A percentile compares a stretch with the other conserved stretches of the same genome.
These are phyloP conservation scores for Alfaro cultratus DNA, from an alignment of 2,797 vertebrate species.

Conservation along the genomic window DNA sequence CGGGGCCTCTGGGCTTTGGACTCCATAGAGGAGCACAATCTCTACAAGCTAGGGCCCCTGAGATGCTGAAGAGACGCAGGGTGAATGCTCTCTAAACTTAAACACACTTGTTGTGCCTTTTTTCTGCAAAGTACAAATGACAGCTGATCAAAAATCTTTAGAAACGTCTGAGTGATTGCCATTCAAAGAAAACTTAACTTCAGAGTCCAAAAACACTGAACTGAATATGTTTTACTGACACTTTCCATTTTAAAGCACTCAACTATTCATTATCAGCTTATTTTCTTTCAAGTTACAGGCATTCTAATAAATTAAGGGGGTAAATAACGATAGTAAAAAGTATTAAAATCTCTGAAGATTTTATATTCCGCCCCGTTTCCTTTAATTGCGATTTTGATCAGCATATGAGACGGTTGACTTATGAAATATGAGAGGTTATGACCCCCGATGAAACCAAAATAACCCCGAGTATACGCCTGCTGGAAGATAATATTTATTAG, in stretches of 20 bases:
- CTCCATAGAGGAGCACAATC: slow-evolving; percentile 4
- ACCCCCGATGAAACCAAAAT: not conserved
- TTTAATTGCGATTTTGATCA: not conserved
- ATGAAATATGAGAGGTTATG: not conserved
- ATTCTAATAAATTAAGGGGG: not conserved
- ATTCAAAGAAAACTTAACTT: not conserved
- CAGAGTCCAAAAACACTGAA: not conserved
- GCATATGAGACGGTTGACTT: not conserved
- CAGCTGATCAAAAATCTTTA: not conserved
- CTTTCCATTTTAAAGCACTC: not conserved
- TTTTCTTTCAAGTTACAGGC: not conserved
- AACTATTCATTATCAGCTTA: not conserved
- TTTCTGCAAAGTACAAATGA: slow-evolving; percentile 2
- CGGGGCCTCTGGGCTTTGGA: slow-evolving; percentile 28
- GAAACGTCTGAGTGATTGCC: not conserved
- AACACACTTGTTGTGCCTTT: not conserved
- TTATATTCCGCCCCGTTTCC: not conserved
- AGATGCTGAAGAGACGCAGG: slow-evolving; percentile 10
- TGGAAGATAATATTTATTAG: slow-evolving; percentile 2
- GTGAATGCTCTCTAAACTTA: slow-evolving; percentile 14
- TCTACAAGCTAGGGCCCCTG: not conserved
- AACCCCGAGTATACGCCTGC: not conserved
- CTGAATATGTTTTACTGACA: not conserved
- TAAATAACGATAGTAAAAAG: not conserved
- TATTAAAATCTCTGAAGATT: not conserved